Evolutionary conservation across 2,797 vertebrate genomes (phyloP).

Genomic region (Hypotaenidia philippensis): DNA sequence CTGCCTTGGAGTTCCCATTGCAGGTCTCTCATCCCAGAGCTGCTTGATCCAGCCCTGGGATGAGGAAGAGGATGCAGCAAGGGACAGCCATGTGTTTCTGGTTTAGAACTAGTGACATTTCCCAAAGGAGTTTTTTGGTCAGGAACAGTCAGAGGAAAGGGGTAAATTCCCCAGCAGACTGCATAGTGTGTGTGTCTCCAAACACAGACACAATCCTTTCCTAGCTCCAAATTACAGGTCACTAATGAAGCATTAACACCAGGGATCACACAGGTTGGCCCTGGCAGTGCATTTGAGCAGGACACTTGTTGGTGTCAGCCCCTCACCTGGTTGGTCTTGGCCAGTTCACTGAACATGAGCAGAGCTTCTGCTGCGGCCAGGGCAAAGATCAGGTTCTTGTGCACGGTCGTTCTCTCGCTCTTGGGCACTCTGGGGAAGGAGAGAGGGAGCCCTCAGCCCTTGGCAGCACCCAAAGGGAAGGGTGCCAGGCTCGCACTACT

Average conservation of each 20-base stretch:
- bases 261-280: neutral
- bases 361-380: constrained; percentile 88
- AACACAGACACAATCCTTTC: neutral
- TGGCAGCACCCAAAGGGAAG: neutral
- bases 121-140: neutral
- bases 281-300: neutral
- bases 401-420: constrained; percentile 90
- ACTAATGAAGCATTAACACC: neutral
- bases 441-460: neutral
- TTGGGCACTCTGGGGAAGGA: constrained; percentile 84
- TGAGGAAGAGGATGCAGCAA: neutral
- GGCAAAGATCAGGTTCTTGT: constrained; percentile 93
- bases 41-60: neutral
- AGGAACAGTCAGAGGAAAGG: neutral
- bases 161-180: neutral
- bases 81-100: neutral
- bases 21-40: neutral
- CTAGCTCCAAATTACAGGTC: neutral
- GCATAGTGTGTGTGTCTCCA: neutral
- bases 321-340: constrained; percentile 85
- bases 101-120: neutral
- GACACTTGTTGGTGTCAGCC: neutral
- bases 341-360: constrained; percentile 90
- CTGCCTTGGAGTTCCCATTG: neutral
- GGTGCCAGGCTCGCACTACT: accelerated